Evolutionary conservation across 2,888 invertebrate species (phyloP).

Genomic region (Drosophila buzzatii): DNA sequence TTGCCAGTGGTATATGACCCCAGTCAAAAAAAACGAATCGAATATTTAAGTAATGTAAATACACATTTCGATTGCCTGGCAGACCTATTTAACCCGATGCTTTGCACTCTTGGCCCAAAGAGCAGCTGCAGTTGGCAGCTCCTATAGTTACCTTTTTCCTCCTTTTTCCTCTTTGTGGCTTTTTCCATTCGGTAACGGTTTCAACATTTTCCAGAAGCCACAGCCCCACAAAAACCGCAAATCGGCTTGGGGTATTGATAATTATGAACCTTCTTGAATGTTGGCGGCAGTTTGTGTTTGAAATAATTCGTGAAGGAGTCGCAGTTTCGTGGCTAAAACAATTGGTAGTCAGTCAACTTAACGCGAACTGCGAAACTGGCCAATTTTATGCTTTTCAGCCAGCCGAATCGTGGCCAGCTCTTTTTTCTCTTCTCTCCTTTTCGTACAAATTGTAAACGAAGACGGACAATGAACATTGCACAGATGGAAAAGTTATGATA

Average conservation of each 20-base stretch:
- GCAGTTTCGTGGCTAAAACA: constrained; percentile 69
- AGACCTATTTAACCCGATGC: constrained; percentile 72
- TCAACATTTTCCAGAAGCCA: constrained; percentile 71
- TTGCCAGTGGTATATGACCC: constrained; percentile 29
- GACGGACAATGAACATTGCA: constrained; percentile 52
- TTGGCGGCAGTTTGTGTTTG: constrained; percentile 79
- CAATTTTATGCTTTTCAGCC: constrained; percentile 63
- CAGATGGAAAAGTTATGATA: background rate
- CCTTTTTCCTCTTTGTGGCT: background rate
- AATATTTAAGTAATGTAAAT: constrained; percentile 28
- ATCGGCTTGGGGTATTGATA: constrained; percentile 56
- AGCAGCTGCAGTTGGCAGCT: constrained; percentile 40
- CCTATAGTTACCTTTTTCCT: constrained; percentile 35
- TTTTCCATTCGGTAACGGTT: constrained; percentile 45
- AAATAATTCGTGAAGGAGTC: constrained; percentile 79
- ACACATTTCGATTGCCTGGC: constrained; percentile 34
- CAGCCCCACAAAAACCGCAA: constrained; percentile 54
- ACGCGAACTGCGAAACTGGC: constrained; percentile 76
- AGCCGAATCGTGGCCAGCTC: constrained; percentile 63
- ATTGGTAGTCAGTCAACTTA: constrained; percentile 80
- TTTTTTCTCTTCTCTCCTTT: constrained; percentile 45
- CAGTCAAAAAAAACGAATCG: background rate
- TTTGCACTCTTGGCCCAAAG: constrained; percentile 73
- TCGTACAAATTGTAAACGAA: constrained; percentile 68
- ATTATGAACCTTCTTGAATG: constrained; percentile 75